Evolutionary conservation across 2,888 invertebrate species (phyloP).

Genomic region (Mythimna lalbum): DNA sequence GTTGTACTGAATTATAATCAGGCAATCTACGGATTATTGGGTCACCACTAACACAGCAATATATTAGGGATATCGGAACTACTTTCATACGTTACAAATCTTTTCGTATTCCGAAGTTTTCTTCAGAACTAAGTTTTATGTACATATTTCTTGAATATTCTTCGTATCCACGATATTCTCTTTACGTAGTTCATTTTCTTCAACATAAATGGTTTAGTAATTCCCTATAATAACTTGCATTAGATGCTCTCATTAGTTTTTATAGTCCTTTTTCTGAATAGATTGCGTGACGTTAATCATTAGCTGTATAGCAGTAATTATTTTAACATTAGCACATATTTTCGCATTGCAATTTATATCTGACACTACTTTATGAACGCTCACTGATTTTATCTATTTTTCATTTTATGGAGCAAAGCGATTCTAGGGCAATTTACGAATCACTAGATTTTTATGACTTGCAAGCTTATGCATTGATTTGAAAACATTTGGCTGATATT

Average conservation of each 20-base stretch:
- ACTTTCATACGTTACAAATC: conserved; percentile 4
- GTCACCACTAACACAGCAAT: background rate
- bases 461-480: conserved; percentile 73
- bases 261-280: conserved; percentile 27
- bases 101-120: conserved; percentile 1
- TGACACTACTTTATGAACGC: conserved; percentile 29
- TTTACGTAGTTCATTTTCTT: conserved; percentile 14
- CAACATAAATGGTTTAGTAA: conserved; percentile 8
- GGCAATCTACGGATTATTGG: conserved; percentile 1
- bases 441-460: conserved; percentile 69
- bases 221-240: conserved; percentile 10
- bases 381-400: conserved; percentile 25
- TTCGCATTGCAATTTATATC: conserved; percentile 47
- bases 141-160: conserved; percentile 16
- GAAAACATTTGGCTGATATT: conserved; percentile 27
- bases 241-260: conserved; percentile 37
- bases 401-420: conserved; percentile 5
- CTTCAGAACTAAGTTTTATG: background rate
- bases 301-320: conserved; percentile 40
- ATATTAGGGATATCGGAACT: background rate
- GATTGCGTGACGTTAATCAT: conserved; percentile 58
- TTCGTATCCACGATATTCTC: conserved; percentile 6
- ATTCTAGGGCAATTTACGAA: conserved; percentile 31
- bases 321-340: conserved; percentile 54
- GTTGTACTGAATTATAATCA: conserved; percentile 11